Evolutionary conservation across 2,888 invertebrate genomes (phyloP), one percentile per base, ranked within the genome.

Genomic region (Orthonevra nobilis): DNA sequence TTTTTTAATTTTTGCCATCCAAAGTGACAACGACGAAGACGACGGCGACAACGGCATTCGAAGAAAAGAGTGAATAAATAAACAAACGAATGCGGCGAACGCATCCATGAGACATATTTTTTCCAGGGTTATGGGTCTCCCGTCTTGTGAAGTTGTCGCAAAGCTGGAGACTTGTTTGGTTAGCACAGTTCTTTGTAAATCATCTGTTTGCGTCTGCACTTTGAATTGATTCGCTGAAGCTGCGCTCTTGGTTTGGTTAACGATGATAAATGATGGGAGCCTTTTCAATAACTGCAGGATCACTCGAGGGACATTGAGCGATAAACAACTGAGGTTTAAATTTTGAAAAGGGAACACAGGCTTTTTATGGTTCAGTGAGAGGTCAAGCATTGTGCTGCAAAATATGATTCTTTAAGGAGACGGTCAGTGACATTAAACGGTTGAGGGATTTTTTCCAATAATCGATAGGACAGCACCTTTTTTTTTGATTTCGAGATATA

Each of bases 111-210:
- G 61, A 63, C 50, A 68, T 54, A n/a, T n/a, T n/a, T n/a, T n/a
- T n/a, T n/a, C n/a, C n/a, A n/a, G n/a, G n/a, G n/a, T n/a, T n/a
- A n/a, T n/a, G n/a, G n/a, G n/a, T n/a, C 40, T 9, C 42, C 42
- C 38, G 60, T 10, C 26, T 15, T 32, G 52, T 54, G 42, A 54
- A 38, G 56, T 64, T 63, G 50, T 44, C 46, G 46, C 26, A 56
- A 40, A 58, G 34, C 6, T 63, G 40, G 42, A 7, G 30, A 26
- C 19, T 12, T 64, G 61, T 70, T 75, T 58, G 17, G 28, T 69
- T 69, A 63, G 30, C 68, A 68, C 54, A 50, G 9, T 68, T 69
- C n/a, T 50, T 26, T 44, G 42, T 38, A 36, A 44, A 42, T 60
- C 34, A 42, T 60, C 28, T 50, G n/a, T n/a, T n/a, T n/a, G n/a